Evolutionary conservation across 2,888 invertebrate species (phyloP).

Genomic region (Agrotis segetum): DNA sequence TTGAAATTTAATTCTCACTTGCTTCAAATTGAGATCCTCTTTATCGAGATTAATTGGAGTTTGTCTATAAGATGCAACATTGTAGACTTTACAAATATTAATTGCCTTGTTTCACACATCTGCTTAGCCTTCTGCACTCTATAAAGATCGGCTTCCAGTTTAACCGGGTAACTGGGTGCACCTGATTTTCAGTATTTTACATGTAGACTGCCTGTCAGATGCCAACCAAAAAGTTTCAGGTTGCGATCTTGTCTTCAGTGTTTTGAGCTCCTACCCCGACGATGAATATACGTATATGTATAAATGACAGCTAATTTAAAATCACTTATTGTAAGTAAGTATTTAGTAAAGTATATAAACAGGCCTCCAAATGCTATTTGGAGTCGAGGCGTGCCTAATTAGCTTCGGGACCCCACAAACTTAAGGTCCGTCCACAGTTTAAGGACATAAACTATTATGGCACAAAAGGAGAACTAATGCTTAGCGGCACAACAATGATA

Average conservation of each 20-base stretch:
- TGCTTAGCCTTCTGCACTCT: neutral
- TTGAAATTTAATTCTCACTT: conserved; percentile 24
- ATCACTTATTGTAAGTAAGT: too few species aligned
- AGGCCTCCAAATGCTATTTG: too few species aligned
- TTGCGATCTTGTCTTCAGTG: neutral
- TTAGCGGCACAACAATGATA: too few species aligned
- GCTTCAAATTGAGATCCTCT: conserved; percentile 9
- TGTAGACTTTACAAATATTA: neutral
- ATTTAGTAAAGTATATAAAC: too few species aligned
- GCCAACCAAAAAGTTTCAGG: neutral
- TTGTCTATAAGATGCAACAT: neutral
- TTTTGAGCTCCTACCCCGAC: neutral
- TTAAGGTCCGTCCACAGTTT: too few species aligned
- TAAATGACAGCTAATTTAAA: neutral
- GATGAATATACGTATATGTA: neutral
- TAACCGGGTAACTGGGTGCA: neutral
- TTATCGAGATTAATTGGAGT: neutral
- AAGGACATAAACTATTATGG: too few species aligned
- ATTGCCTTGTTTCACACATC: neutral
- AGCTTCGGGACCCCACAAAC: too few species aligned
- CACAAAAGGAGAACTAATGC: too few species aligned
- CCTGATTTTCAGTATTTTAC: neutral
- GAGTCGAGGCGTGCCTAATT: too few species aligned
- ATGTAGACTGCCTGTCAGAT: neutral
- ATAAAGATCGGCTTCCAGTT: neutral